Percentiles rank a stretch among this genome's conserved stretches.
Conservation (phyloP, 2,888 invertebrate genomes). For the Leptogaster cylindrica region DNA sequence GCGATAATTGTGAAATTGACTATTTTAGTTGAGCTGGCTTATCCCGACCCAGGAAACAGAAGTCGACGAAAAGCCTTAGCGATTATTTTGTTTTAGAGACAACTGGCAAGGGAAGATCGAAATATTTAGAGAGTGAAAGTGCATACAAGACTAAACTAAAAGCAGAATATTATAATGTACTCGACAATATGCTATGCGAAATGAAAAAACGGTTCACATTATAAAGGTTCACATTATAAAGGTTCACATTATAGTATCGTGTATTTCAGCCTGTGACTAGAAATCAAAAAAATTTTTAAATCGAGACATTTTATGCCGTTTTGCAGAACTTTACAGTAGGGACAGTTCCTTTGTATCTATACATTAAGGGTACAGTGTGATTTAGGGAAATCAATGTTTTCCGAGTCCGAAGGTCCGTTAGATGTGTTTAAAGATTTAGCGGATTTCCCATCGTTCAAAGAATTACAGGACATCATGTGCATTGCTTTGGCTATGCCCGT, state of each 20-base stretch:
- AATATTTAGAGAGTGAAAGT: no score
- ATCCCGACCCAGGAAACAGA: neutral
- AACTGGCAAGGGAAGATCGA: no score
- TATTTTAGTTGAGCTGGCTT: neutral
- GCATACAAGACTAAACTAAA: no score
- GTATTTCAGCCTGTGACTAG: neutral
- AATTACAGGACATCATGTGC: neutral
- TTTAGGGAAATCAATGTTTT: neutral
- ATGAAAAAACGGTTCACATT: neutral
- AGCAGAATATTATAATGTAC: no score
- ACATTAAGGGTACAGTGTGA: neutral
- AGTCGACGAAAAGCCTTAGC: neutral
- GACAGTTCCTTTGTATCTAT: neutral
- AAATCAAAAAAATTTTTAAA: neutral
- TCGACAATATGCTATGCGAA: no score
- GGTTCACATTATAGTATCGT: neutral
- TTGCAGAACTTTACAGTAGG: no score
- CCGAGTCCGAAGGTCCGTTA: neutral
- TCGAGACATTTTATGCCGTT: no score
- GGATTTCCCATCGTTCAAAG: no score
- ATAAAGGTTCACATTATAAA: no score
- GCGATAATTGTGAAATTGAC: neutral
- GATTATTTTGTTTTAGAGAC: neutral
- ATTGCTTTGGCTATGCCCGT: neutral
- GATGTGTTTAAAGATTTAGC: neutral